Evolutionary conservation across 2,113 vertebrate species (phyloP), one percentile per base, ranked within the genome.

Genomic region (Catharus bicknelli): DNA sequence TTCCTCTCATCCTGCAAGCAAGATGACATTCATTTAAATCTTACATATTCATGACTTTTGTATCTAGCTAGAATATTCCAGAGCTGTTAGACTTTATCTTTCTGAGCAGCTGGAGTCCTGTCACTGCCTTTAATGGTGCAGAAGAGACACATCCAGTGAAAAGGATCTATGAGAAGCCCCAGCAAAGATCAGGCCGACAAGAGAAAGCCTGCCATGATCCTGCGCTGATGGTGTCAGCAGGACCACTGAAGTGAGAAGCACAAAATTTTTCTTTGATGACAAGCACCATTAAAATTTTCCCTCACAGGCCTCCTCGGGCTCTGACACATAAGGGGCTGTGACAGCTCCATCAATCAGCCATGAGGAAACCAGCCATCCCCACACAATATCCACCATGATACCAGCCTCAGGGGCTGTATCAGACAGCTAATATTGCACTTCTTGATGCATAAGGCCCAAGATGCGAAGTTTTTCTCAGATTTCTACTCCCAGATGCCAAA

Each of bases 241-340:
- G 83, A 74, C 58, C 29, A 62, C 23, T 82, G 69, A 89, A 94
- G 75, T 82, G 62, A 94, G 83, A 93, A 93, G 66, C 58, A 50
- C 43, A 88, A 16, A 50, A 87, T 90, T 94, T 96, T 72, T 93
- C 88, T 95, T 96, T 90, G 86, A 63, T 9, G 88, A 95, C 84
- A 94, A 92, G 38, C 76, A 76, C 83, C 93, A 89, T 95, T 97
- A 96, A 91, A 97, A 68, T 72, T 75, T 94, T 61, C 88, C 86
- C 90, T 58, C 1, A 32, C 10, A 6, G 89, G 83, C 62, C 34
- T 91, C 70, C 77, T 50, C 13, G 3, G 0, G 8, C 61, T 72
- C 80, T 83, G 36, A 59, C 61, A 88, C 93, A 75, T 54, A 90
- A 86, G 58, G 36, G 79, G 17, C 64, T 21, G 1, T 82, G 93